Conservation (phyloP, 2,113 vertebrate species). For the Copsychus sechellarum region DNA sequence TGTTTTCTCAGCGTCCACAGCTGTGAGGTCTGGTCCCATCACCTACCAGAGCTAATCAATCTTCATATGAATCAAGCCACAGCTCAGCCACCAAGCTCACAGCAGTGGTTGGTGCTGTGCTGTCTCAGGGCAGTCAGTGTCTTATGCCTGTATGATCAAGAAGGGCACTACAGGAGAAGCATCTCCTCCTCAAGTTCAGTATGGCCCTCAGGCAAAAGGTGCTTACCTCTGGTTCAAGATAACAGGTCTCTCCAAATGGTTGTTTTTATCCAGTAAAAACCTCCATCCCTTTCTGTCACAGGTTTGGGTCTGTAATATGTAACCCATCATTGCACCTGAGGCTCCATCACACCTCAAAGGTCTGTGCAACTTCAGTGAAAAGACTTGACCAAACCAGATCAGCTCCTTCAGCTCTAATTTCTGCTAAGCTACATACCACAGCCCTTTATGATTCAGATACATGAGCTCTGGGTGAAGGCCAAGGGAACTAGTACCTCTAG, state of each 20-base stretch:
- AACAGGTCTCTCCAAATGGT: not conserved
- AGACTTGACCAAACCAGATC: not conserved
- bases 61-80: not conserved
- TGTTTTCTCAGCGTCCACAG: not conserved
- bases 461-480: not conserved
- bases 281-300: not conserved
- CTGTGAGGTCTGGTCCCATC: not conserved
- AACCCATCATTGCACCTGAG: fast-evolving
- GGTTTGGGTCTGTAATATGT: not conserved
- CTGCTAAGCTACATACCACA: not conserved
- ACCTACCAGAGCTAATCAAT: not conserved
- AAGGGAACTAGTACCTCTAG: slow-evolving; percentile 29
- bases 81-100: not conserved
- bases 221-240: not conserved
- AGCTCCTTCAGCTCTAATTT: slow-evolving; percentile 8
- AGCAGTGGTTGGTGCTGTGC: not conserved
- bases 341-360: not conserved
- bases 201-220: not conserved
- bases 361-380: not conserved
- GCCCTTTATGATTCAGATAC: not conserved
- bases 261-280: not conserved
- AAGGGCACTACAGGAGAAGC: not conserved
- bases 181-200: not conserved
- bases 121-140: not conserved
- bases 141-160: fast-evolving